Conservation (phyloP, 1,140 invertebrate genomes). For the Drosophila malerkotliana region DNA sequence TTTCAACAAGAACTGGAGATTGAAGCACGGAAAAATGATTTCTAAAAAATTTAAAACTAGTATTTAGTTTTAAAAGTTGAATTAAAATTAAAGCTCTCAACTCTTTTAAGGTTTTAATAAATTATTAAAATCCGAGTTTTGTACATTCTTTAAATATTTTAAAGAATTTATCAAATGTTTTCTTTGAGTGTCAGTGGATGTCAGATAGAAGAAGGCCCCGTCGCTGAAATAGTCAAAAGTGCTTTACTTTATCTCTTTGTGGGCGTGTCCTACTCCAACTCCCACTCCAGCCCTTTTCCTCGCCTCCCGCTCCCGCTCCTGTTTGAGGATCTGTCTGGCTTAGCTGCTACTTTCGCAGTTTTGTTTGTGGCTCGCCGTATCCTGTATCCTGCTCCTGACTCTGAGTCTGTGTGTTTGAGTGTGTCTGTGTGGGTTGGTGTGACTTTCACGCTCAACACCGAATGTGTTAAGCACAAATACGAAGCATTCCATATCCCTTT, state of each 20-base stretch:
- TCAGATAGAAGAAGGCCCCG: slow-evolving; percentile 23
- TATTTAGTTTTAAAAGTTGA: no score
- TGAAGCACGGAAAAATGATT: not conserved
- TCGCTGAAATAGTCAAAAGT: slow-evolving; percentile 80
- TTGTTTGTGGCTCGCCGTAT: slow-evolving; percentile 80
- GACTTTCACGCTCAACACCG: slow-evolving; percentile 67
- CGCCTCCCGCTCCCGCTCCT: slow-evolving; percentile 2
- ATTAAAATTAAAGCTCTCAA: not conserved
- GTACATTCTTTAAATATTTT: not conserved
- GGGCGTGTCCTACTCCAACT: slow-evolving; percentile 47
- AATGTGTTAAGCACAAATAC: slow-evolving; percentile 76
- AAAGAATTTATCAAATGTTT: not conserved
- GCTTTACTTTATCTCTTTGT: slow-evolving; percentile 76
- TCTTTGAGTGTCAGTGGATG: slow-evolving; percentile 7
- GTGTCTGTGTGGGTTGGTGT: slow-evolving; percentile 63
- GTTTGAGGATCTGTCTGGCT: slow-evolving; percentile 75
- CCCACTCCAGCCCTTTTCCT: not conserved
- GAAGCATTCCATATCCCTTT: slow-evolving; percentile 17
- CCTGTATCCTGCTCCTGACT: slow-evolving; percentile 52
- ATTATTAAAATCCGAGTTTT: not conserved
- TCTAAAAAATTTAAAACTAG: no score
- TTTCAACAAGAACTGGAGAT: slow-evolving; percentile 48
- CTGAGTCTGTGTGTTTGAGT: not conserved
- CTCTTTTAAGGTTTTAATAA: not conserved
- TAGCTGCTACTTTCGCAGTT: slow-evolving; percentile 80